Evolutionary conservation across 2,797 vertebrate species (phyloP), one percentile per base, ranked within the genome.

Genomic region (Echiichthys vipera): DNA sequence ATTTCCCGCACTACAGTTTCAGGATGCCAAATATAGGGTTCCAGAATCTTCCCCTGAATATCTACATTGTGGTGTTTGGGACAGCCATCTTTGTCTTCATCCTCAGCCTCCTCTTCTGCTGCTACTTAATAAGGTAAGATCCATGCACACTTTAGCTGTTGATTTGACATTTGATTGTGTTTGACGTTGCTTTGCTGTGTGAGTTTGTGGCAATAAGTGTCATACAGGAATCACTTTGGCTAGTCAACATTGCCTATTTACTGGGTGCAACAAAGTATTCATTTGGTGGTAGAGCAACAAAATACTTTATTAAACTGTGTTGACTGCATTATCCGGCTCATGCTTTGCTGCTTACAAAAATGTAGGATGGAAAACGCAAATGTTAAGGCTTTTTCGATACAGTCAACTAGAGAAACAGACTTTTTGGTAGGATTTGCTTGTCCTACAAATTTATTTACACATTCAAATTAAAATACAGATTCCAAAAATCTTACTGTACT

Each of bases 21-120:
- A 99, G 96, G 93, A 99, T 99, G 98, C 98, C 98, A 88, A 99
- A 98, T 93, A 99, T 99, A 76, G 98, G 98, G 93, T 99, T 99
- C 92, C 98, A 99, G 94, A 99, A 99, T 89, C 96, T 99, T 89
- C 98, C 98, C 80, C 97, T 99, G 82, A 99, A 99, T 92, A 99
- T 99, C 95, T 99, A 99, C 93, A 99, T 99, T 32, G 98, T 99
- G 89, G 98, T 99, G 83, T 99, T 99, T 5, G 98, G 98, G 83
- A 99, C 98, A 0, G 98, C 97, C 72, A 97, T 99, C 89, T 99
- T 99, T 65, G 98, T 99, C 92, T 99, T 99, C 95, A 99, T 99
- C 90, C 97, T 99, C 84, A 99, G 98, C 86, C 96, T 99, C 77
- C 97, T 99, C 92, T 99, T 99, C 95, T 99, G 98, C 92, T 99